phyloP scores from a whole-genome alignment of 2,888 invertebrate species.

The Leptothorax acervorum region DNA sequence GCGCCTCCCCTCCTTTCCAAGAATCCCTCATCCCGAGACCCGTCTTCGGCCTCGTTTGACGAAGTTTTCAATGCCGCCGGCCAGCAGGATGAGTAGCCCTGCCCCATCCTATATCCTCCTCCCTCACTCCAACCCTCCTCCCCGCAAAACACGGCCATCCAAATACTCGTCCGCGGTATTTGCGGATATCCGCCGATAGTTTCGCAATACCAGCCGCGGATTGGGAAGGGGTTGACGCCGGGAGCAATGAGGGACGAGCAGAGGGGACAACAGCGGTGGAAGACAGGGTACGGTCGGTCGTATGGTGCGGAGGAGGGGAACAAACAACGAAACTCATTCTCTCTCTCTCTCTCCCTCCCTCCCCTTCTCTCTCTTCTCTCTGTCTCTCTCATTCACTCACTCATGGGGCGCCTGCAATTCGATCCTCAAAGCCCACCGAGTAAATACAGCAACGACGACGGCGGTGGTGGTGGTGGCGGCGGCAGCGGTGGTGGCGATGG shows the following conservation, averaged over 20 bases:
- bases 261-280: constrained; percentile 20
- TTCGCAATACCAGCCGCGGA: constrained; percentile 64
- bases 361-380: constrained; percentile 48
- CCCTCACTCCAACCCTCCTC: constrained; percentile 14
- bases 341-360: constrained; percentile 65
- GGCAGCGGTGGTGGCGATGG: constrained; percentile 12
- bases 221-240: constrained; percentile 33
- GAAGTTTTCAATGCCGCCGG: constrained; percentile 62
- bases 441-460: constrained; percentile 68
- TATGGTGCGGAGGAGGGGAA: constrained; percentile 49
- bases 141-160: constrained; percentile 47
- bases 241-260: background rate
- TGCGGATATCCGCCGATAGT: constrained; percentile 70
- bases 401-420: constrained; percentile 71
- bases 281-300: constrained; percentile 33
- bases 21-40: constrained; percentile 17
- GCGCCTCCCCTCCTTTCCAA: constrained; percentile 13
- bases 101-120: constrained; percentile 21
- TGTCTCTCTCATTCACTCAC: constrained; percentile 59
- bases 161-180: constrained; percentile 71
- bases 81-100: constrained; percentile 21
- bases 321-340: constrained; percentile 66
- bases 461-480: background rate
- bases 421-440: constrained; percentile 73
- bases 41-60: constrained; percentile 65